These are phyloP conservation scores for Grammomys surdaster DNA, from an alignment of 2,113 vertebrate species.

Conservation along the genomic window DNA sequence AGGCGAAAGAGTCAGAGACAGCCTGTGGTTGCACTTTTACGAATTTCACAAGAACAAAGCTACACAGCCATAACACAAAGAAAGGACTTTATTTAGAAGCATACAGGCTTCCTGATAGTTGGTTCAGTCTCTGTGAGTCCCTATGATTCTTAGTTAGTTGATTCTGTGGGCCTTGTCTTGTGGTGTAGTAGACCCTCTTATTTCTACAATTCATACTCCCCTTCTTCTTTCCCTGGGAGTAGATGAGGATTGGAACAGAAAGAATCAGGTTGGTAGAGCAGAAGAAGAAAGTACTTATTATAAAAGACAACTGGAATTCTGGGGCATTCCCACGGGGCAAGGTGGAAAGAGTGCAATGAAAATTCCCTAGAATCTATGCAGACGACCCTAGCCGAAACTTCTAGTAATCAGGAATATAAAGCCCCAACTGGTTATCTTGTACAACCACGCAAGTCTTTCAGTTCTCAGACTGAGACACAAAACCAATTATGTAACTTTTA, in stretches of 20 bases:
- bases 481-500: not conserved
- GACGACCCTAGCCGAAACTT: not conserved
- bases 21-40: not conserved
- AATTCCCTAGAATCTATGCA: not conserved
- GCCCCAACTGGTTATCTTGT: not conserved
- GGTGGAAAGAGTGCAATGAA: not conserved
- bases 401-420: not conserved
- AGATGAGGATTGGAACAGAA: not conserved
- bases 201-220: not conserved
- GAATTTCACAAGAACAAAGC: too few species aligned
- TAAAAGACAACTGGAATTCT: not conserved
- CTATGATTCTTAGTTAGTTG: not conserved
- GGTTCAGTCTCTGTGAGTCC: not conserved
- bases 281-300: not conserved
- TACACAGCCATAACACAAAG: not conserved
- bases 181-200: not conserved
- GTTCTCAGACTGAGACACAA: not conserved
- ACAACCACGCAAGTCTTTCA: not conserved
- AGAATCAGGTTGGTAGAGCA: accelerated
- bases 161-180: not conserved
- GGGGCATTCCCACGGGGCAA: not conserved
- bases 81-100: not conserved
- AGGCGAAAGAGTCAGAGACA: not conserved
- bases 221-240: not conserved
- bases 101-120: not conserved